Base-by-base conservation (phyloP, 2,888 invertebrate species). In the Drosophila paucipuncta region DNA sequence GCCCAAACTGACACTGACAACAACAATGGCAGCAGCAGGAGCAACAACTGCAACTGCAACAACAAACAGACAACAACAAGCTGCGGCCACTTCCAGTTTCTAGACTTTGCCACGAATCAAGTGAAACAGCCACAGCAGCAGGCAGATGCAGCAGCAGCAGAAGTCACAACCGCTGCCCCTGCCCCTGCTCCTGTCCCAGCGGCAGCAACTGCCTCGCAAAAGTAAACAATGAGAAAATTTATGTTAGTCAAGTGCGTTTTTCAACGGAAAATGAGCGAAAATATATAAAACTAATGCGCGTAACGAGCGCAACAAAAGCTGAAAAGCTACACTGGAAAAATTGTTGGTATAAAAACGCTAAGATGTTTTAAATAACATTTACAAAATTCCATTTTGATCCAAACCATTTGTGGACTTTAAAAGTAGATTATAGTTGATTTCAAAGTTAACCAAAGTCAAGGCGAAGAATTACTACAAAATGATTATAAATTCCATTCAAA, bases 201-300 rank as follows among this genome's bases (percentile, higher is more conserved):
- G 25, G 4, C 47, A 16, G 39, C 57, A 57, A 39, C 57, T 39
- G 78, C 81, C 67, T 49, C 52, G 58, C 65, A 66, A 85, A 80
- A 75, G 85, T 70, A 89, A 88, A 89, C 87, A 88, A 89, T 88
- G 90, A 78, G 85, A 76, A 88, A 89, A 88, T 88, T 88, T 88
- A 88, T 88, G 88, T 89, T 87, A 89, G 87, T 85, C 87, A 88
- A 85, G 84, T 85, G 88, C 78, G 84, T 78, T 82, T 87, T 89
- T 89, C 88, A 84, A 74, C 79, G 78, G 88, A 89, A 87, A 87
- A 89, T 89, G 76, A 83, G 83, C 85, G 76, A 83, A 85, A 82
- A 84, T 88, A 85, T 75, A 72, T 73, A 73, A 85, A 83, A 78
- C 80, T 75, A 80, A 76, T 54, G 77, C 80, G 84, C 86, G 80